Evolutionary conservation across 2,113 vertebrate genomes (phyloP).

Genomic region (Perca flavescens): DNA sequence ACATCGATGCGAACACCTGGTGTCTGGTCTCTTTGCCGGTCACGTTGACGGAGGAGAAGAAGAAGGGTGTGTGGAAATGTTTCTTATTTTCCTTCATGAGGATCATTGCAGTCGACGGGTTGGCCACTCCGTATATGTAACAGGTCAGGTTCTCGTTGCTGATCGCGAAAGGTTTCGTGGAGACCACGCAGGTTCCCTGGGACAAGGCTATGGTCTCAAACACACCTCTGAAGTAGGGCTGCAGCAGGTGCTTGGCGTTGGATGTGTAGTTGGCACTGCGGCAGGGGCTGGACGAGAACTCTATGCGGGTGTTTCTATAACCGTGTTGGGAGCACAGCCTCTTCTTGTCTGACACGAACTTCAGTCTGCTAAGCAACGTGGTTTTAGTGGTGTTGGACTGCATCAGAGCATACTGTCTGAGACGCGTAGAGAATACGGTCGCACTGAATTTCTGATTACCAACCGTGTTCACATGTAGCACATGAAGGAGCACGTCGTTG

Average conservation of each 20-base stretch:
- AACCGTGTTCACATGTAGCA: neutral
- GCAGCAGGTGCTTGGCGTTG: neutral
- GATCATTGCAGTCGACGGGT: slow-evolving; percentile 7
- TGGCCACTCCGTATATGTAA: slow-evolving; percentile 30
- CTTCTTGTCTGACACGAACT: slow-evolving; percentile 29
- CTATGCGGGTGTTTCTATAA: slow-evolving; percentile 27
- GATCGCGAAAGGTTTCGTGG: neutral
- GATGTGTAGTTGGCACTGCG: slow-evolving; percentile 27
- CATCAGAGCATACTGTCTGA: neutral
- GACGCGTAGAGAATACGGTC: neutral
- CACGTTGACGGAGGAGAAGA: slow-evolving; percentile 35
- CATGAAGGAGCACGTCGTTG: neutral
- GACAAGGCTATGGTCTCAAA: slow-evolving; percentile 3
- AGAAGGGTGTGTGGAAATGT: slow-evolving; percentile 35
- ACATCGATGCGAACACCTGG: slow-evolving; percentile 31
- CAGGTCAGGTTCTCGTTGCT: slow-evolving; percentile 22
- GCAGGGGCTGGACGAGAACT: slow-evolving; percentile 17
- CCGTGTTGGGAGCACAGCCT: slow-evolving; percentile 4
- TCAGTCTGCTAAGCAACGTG: neutral
- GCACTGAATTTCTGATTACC: slow-evolving; percentile 6
- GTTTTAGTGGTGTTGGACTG: slow-evolving; percentile 30
- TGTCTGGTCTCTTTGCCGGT: neutral
- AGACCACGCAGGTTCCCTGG: slow-evolving; percentile 10
- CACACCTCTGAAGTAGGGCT: slow-evolving; percentile 20
- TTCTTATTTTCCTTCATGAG: neutral